Evolutionary conservation across 2,888 invertebrate genomes (phyloP).

Genomic region (Cephus rjabovi): DNA sequence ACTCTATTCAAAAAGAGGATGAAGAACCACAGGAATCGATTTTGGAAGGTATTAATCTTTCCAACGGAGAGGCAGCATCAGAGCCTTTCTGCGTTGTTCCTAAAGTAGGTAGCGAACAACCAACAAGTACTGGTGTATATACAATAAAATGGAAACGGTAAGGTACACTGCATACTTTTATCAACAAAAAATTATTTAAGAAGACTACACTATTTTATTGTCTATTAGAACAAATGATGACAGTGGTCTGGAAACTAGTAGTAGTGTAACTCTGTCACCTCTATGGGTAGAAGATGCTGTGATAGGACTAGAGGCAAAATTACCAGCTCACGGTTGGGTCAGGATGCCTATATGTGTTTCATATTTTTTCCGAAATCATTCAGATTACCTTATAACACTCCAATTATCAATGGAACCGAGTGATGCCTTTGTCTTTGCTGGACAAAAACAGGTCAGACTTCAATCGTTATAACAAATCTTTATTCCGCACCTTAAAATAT

Average conservation of each 20-base stretch:
- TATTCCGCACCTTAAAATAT: neutral
- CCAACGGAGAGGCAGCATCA: slow-evolving; percentile 68
- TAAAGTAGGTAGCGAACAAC: slow-evolving; percentile 64
- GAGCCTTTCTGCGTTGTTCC: slow-evolving; percentile 69
- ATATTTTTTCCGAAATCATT: slow-evolving; percentile 80
- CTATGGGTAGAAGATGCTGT: slow-evolving; percentile 74
- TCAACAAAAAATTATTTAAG: slow-evolving; percentile 3
- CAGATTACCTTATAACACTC: slow-evolving; percentile 77
- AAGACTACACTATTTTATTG: slow-evolving; percentile 3
- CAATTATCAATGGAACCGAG: slow-evolving; percentile 82
- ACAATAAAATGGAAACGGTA: slow-evolving; percentile 72
- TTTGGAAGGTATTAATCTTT: slow-evolving; percentile 63
- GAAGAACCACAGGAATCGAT: slow-evolving; percentile 38
- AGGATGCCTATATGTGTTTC: slow-evolving; percentile 78
- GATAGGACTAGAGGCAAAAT: slow-evolving; percentile 71
- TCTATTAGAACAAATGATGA: slow-evolving; percentile 49
- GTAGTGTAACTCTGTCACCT: slow-evolving; percentile 71
- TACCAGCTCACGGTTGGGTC: slow-evolving; percentile 82
- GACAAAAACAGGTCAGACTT: slow-evolving; percentile 83
- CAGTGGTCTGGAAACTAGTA: slow-evolving; percentile 61
- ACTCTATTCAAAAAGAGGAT: slow-evolving; percentile 47
- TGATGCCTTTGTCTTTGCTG: slow-evolving; percentile 95
- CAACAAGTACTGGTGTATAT: slow-evolving; percentile 69
- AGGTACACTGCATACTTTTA: slow-evolving; percentile 2
- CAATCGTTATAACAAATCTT: neutral